Conservation (phyloP, 2,797 vertebrate genomes). For the Acanthurus lineatus region DNA sequence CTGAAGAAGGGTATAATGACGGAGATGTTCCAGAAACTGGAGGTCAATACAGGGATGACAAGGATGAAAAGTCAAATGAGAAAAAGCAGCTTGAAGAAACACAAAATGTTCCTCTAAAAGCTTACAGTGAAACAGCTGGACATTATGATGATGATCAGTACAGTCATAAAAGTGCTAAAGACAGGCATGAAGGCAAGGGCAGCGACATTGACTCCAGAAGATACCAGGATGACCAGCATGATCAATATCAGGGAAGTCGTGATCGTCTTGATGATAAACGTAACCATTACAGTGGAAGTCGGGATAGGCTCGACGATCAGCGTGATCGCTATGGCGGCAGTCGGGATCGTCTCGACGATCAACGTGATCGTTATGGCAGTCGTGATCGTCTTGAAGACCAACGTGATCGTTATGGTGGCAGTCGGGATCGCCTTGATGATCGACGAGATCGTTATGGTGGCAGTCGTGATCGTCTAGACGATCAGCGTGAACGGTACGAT, state of each 20-base stretch:
- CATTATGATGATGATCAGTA: constrained; percentile 60
- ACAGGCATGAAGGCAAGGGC: constrained; percentile 39
- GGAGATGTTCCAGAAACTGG: constrained; percentile 46
- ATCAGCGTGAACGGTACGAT: accelerated
- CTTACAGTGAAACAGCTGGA: background rate
- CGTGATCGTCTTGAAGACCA: constrained; percentile 45
- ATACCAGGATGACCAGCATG: constrained; percentile 45
- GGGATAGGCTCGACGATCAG: constrained; percentile 44
- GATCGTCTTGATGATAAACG: constrained; percentile 52
- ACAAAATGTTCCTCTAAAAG: constrained; percentile 22
- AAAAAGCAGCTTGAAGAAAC: constrained; percentile 54
- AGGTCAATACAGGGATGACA: constrained; percentile 53
- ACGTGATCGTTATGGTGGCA: constrained; percentile 8
- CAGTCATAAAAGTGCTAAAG: constrained; percentile 54
- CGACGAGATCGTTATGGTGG: background rate
- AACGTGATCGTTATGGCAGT: background rate
- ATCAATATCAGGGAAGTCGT: constrained; percentile 42
- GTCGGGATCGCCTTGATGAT: constrained; percentile 51
- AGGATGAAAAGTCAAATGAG: constrained; percentile 53
- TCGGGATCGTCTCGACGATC: constrained; percentile 34
- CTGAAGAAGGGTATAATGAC: constrained; percentile 66
- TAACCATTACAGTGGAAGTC: constrained; percentile 38
- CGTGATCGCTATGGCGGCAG: constrained; percentile 14
- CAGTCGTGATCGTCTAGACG: constrained; percentile 44
- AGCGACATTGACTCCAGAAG: constrained; percentile 52